Base-by-base conservation (phyloP, 1,140 invertebrate genomes). In the Drosophila varians region DNA sequence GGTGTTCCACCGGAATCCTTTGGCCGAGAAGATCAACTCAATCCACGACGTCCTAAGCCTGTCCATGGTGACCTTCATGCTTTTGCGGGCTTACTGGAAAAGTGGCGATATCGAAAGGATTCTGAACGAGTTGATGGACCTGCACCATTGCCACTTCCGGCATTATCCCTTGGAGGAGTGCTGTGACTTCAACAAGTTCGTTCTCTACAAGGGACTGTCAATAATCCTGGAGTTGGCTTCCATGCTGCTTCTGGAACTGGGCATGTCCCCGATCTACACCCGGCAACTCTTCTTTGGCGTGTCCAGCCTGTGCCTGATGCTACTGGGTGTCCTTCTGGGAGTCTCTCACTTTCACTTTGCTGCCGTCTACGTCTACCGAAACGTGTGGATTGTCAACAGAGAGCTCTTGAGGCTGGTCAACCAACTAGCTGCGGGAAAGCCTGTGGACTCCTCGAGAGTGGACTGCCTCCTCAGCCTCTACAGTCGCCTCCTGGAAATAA, bases 301-400 rank as follows among this genome's bases (percentile, higher is more conserved):
- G n/a, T 11, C 36, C 36, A 38, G 36, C 36, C 16, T 38, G 12
- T 38, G 36, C 7, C n/a, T 21, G n/a, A 14, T 62, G 31, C 25
- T 53, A 0, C 3, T 25, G 25, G 31, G 42, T 0, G 31, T 40
- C 3, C 69, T 66, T 2, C 0, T 52, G 2, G 36, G 23, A 9
- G 25, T 6, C 12, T 11, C 12, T 3, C 38, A 77, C 11, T 79
- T 58, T 40, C 62, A 79, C 46, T 16, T 79, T 16, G 38, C 34
- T 2, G 28, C 74, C 3, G n/a, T 64, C 3, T 53, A 47, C 3
- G 57, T 74, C 14, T 79, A 77, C 45, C 62, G 74, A 7, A 55
- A 19, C n/a, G 12, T 77, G 6, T 79, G 76, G 76, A 55, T 42
- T 1, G 23, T 79, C 1, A 79, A 79, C 21, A 28, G 42, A 7